Conservation (phyloP, 2,113 vertebrate genomes). For the Tenrec ecaudatus region DNA sequence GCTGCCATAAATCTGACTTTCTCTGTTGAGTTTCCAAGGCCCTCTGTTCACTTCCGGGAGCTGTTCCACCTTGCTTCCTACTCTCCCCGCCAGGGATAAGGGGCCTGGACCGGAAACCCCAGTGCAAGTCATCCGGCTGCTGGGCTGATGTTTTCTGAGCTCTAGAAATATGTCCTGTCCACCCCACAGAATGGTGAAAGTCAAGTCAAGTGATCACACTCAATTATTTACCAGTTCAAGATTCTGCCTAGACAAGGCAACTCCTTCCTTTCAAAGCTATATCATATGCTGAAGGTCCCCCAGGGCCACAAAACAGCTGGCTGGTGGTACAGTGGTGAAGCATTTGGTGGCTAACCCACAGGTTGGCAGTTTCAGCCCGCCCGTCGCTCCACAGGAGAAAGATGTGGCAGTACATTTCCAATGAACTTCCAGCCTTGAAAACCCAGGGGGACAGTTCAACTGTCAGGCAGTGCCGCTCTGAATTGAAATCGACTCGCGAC, state of each 20-base stretch:
- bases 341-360: neutral
- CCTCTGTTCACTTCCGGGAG: neutral
- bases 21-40: neutral
- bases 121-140: neutral
- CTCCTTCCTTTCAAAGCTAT: neutral
- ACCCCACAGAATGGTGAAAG: neutral
- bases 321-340: neutral
- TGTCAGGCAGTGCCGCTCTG: neutral
- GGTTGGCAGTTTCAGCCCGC: neutral
- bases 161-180: neutral
- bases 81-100: neutral
- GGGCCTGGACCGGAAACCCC: neutral
- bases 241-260: neutral
- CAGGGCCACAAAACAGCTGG: neutral
- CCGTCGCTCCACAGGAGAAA: neutral
- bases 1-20: neutral
- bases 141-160: neutral
- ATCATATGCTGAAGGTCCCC: neutral
- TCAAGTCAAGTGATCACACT: neutral
- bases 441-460: neutral
- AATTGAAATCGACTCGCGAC: neutral
- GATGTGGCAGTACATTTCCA: neutral
- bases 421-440: neutral
- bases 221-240: neutral
- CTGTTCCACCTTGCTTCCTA: neutral